Evolutionary conservation across 1,140 invertebrate species (phyloP).

Genomic region (Sinonovacula constricta): DNA sequence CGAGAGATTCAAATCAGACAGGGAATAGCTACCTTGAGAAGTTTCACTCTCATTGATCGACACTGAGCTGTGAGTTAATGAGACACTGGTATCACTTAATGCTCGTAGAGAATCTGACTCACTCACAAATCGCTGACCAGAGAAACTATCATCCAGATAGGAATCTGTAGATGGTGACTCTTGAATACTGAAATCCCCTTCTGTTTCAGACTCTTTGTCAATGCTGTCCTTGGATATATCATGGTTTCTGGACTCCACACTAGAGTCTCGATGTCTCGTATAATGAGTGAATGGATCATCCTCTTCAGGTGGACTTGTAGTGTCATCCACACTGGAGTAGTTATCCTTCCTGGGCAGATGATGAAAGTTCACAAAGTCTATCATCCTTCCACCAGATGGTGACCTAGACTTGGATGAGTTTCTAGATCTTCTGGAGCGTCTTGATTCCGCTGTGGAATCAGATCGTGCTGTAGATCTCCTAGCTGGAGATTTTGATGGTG

Average conservation of each 20-base stretch:
- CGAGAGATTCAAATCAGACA: slow-evolving; percentile 45
- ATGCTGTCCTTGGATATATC: background rate
- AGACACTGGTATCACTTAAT: slow-evolving; percentile 37
- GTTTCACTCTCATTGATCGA: slow-evolving; percentile 50
- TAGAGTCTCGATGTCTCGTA: slow-evolving; percentile 11
- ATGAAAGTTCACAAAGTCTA: slow-evolving; percentile 77
- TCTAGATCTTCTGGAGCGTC: slow-evolving; percentile 25
- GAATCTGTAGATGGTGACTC: slow-evolving; percentile 32
- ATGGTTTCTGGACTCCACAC: background rate
- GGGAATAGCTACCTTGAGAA: slow-evolving; percentile 44
- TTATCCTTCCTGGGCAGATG: slow-evolving; percentile 78
- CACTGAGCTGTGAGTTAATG: slow-evolving; percentile 42
- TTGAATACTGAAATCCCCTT: slow-evolving; percentile 15
- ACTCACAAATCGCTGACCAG: slow-evolving; percentile 23
- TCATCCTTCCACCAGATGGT: slow-evolving; percentile 64
- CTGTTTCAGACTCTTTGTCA: background rate
- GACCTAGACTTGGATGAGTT: slow-evolving; percentile 60
- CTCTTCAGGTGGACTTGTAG: slow-evolving; percentile 76
- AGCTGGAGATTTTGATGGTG: slow-evolving; percentile 26
- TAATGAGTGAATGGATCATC: slow-evolving; percentile 70
- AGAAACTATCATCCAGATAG: slow-evolving; percentile 36
- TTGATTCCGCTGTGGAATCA: background rate
- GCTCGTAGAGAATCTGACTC: slow-evolving; percentile 42
- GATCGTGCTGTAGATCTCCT: slow-evolving; percentile 30
- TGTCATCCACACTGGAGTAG: slow-evolving; percentile 80